Evolutionary conservation across 2,113 vertebrate species (phyloP).

Genomic region (Cryptomyrus ogoouensis): DNA sequence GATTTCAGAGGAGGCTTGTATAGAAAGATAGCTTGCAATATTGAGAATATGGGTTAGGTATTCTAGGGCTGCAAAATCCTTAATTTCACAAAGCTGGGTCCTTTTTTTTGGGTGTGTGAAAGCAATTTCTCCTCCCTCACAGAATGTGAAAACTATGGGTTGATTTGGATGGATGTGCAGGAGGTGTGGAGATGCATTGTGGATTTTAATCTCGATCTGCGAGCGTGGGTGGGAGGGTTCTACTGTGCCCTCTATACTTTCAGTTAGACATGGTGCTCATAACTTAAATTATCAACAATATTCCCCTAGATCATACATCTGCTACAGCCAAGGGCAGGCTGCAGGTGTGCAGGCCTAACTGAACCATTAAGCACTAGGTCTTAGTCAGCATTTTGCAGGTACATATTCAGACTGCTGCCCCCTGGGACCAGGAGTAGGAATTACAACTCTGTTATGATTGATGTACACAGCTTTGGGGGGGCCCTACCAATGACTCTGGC

Average conservation of each 20-base stretch:
- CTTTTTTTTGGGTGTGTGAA: background rate
- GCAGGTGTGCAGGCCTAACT: background rate
- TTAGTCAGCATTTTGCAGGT: background rate
- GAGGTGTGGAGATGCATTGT: background rate
- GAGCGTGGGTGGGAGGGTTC: background rate
- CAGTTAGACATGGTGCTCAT: background rate
- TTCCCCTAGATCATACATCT: background rate
- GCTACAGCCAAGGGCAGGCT: background rate
- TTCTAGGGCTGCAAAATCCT: background rate
- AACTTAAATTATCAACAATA: background rate
- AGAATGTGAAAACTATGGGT: background rate
- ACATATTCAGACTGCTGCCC: background rate
- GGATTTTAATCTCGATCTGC: background rate
- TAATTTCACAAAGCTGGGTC: background rate
- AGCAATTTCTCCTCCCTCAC: background rate
- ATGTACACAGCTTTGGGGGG: background rate
- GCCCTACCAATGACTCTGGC: background rate
- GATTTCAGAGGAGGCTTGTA: background rate
- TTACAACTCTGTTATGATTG: background rate
- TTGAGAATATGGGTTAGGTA: background rate
- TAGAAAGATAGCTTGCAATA: background rate
- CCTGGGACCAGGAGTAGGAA: background rate
- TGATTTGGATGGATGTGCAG: background rate
- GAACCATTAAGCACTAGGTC: background rate
- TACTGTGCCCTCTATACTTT: background rate